Conservation (phyloP, 2,888 invertebrate genomes). For the Luperina testacea region DNA sequence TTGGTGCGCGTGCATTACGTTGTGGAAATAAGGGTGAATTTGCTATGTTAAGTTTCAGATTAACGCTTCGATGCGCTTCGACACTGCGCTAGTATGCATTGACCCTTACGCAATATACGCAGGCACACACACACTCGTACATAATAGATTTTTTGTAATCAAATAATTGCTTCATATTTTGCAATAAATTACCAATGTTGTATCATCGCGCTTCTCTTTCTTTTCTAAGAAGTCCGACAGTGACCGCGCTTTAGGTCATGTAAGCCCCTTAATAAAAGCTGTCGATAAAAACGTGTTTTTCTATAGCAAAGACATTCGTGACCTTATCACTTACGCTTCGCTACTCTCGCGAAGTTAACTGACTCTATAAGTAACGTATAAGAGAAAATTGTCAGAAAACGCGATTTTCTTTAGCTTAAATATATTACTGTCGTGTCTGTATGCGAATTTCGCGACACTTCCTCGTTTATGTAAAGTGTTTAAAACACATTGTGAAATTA, state of each 20-base stretch:
- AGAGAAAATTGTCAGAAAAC: slow-evolving; percentile 59
- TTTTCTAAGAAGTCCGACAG: too few species aligned
- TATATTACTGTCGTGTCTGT: slow-evolving; percentile 44
- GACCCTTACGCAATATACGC: background rate
- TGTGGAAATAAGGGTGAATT: too few species aligned
- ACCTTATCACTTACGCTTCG: slow-evolving; percentile 61
- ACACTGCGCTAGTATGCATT: too few species aligned
- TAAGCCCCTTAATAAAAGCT: slow-evolving; percentile 17
- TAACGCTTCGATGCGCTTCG: too few species aligned
- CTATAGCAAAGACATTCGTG: slow-evolving; percentile 33
- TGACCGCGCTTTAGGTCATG: too few species aligned
- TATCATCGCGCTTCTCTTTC: too few species aligned
- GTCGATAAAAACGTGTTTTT: slow-evolving; percentile 49
- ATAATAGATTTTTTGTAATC: too few species aligned
- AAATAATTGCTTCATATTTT: too few species aligned
- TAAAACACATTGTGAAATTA: slow-evolving; percentile 47
- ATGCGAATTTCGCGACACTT: slow-evolving; percentile 33
- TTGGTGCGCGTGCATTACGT: too few species aligned
- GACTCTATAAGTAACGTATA: slow-evolving; percentile 51
- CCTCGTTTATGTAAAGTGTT: slow-evolving; percentile 55
- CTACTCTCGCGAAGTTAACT: slow-evolving; percentile 55
- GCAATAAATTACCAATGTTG: too few species aligned
- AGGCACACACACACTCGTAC: background rate
- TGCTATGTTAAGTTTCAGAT: too few species aligned
- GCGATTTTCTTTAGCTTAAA: slow-evolving; percentile 61